Percentiles rank a stretch among this genome's conserved stretches.
Conservation (phyloP, 2,797 vertebrate genomes). For the Crotalus adamanteus region DNA sequence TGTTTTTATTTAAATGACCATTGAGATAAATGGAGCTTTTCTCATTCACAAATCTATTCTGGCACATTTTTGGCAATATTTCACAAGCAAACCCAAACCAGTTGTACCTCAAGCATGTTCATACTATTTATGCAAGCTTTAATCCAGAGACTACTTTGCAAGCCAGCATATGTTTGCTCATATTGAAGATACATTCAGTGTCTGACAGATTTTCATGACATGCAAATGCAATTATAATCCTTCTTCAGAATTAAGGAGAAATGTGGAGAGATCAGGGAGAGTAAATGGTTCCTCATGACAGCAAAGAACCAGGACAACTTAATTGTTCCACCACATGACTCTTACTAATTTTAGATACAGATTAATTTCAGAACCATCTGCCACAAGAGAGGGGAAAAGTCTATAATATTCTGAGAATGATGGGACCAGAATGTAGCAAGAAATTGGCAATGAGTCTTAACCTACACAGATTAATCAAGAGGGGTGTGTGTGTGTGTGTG, state of each 20-base stretch:
- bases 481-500: neutral
- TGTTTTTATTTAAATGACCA: neutral
- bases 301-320: neutral
- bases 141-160: neutral
- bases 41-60: neutral
- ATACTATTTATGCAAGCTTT: neutral
- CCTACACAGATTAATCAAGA: neutral
- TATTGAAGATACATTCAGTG: neutral
- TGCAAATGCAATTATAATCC: neutral
- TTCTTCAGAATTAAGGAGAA: neutral
- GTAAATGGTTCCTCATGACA: neutral
- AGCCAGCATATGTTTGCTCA: neutral
- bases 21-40: neutral
- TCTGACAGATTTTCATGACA: neutral
- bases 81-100: neutral
- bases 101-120: neutral
- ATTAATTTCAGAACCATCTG: neutral
- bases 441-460: neutral
- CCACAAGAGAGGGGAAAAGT: neutral
- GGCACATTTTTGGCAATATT: neutral
- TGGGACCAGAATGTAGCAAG: neutral
- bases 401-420: neutral
- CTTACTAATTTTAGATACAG: neutral
- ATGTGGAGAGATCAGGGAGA: neutral
- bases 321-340: neutral